Percentiles rank a stretch among this genome's conserved stretches.
phyloP scores from a whole-genome alignment of 2,113 vertebrate species.

The Oncorhynchus nerka region DNA sequence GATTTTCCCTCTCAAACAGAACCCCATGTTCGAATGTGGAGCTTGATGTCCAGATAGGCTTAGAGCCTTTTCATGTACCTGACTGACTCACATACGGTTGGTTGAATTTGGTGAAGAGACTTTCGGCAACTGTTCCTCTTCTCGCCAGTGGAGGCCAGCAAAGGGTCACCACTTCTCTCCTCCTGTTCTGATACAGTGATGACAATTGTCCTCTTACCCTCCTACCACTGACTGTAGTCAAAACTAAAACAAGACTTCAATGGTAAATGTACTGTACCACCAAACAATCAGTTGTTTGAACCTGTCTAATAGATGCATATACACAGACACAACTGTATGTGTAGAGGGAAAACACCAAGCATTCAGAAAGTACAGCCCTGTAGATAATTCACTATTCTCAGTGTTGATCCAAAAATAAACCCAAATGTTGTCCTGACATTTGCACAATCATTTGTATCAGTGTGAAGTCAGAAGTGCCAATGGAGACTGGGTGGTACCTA shows the following conservation, averaged over 20 bases:
- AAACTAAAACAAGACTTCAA: not conserved
- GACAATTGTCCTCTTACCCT: too few species aligned
- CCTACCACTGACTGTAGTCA: too few species aligned
- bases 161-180: not conserved
- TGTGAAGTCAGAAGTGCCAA: not conserved
- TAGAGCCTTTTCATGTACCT: not conserved
- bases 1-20: conserved; percentile 7
- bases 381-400: not conserved
- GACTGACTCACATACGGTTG: too few species aligned
- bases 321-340: too few species aligned
- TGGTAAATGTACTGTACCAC: too few species aligned
- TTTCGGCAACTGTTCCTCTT: conserved; percentile 14
- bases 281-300: too few species aligned
- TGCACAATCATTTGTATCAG: not conserved
- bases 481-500: not conserved
- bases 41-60: not conserved
- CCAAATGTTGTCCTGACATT: not conserved
- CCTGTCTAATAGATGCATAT: too few species aligned
- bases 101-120: conserved; percentile 3
- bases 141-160: conserved; percentile 34
- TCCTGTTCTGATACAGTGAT: not conserved
- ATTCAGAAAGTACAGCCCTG: not conserved
- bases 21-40: conserved; percentile 27
- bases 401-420: not conserved
- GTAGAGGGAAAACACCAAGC: too few species aligned